Evolutionary conservation across 2,888 invertebrate species (phyloP), one percentile per base, ranked within the genome.

Genomic region (Linyphia triangularis): DNA sequence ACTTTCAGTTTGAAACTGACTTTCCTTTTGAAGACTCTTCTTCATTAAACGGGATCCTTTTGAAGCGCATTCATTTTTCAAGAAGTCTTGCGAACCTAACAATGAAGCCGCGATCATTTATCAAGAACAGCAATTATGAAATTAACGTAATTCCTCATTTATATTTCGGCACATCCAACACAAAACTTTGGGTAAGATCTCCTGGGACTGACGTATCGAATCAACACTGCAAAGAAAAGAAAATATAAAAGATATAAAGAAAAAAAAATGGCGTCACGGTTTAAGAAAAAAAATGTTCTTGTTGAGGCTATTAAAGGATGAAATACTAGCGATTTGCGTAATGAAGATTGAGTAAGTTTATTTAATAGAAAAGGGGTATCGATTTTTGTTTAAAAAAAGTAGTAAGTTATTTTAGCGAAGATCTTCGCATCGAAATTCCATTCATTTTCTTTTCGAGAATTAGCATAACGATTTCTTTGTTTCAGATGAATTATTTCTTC

Each of bases 271-370:
- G 13, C 51, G 51, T 51, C 3, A n/a, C 16, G 16, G 51, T 51
- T 51, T 51, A 57, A 28, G 10, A 51, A 51, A 30, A n/a, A 22
- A 67, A 30, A 43, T 10, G n/a, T 65, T 28, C 43, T 81, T 81
- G 69, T 81, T 81, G 51, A 59, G n/a, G 81, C 69, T 81, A 81
- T 81, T 81, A 81, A 81, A 81, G 69, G 69, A 81, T 81, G 81
- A 81, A 81, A 81, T 81, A 81, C 81, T 81, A 69, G 69, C 81
- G 81, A 81, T 81, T 81, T 67, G 51, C 57, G 37, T 69, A 81
- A 81, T 81, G 81, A 81, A 81, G 81, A 81, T 81, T 81, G 69
- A 81, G 69, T 59, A 26, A 81, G 79, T 79, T 69, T 81, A 69
- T 81, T 69, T 81, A 69, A 69, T 69, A 81, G 69, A 70, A 69